phyloP scores from a whole-genome alignment of 2,113 vertebrate genomes.

The Cyrtonyx montezumae region DNA sequence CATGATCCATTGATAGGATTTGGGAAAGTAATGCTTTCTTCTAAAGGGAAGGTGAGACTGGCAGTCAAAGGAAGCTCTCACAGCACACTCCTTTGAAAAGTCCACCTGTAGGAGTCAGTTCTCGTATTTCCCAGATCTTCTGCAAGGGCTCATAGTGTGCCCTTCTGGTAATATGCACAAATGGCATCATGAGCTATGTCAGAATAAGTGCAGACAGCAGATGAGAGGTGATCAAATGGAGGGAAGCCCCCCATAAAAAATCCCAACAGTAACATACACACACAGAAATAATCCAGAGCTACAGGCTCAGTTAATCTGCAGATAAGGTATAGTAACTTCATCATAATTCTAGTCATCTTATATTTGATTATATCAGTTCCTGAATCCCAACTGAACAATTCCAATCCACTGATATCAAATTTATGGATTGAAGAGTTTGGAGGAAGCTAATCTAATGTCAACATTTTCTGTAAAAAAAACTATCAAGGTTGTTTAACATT shows the following conservation, averaged over 20 bases:
- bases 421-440: neutral
- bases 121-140: neutral
- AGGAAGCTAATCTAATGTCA: neutral
- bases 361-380: neutral
- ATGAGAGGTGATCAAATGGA: too few species aligned
- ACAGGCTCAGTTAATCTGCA: neutral
- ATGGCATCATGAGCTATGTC: too few species aligned
- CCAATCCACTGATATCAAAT: neutral
- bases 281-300: too few species aligned
- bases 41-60: neutral
- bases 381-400: neutral
- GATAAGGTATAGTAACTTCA: neutral
- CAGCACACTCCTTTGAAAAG: neutral
- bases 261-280: too few species aligned
- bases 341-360: neutral
- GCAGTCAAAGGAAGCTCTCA: rapidly evolving
- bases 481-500: neutral
- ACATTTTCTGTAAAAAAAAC: neutral
- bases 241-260: too few species aligned
- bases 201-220: too few species aligned
- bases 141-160: too few species aligned
- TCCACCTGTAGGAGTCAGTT: neutral
- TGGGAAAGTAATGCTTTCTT: neutral
- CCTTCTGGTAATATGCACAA: too few species aligned
- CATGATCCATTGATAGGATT: neutral